A percentile compares a stretch with the other conserved stretches of the same genome.
Conservation (phyloP, 1,140 invertebrate species). For the Rhizoglyphus robini region DNA sequence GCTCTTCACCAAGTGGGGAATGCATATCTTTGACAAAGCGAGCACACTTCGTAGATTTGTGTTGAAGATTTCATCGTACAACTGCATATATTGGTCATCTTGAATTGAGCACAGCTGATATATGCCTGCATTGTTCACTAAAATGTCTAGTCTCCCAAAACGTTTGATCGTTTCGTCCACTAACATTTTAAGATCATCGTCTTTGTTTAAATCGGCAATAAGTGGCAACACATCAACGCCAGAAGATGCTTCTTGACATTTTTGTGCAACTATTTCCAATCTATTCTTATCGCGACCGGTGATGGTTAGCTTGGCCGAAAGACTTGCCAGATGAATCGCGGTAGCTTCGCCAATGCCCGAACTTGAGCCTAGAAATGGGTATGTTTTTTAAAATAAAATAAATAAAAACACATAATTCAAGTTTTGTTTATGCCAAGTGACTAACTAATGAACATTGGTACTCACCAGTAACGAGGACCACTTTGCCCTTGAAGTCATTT, state of each 20-base stretch:
- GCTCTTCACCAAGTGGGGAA: conserved; percentile 60
- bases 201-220: conserved; percentile 70
- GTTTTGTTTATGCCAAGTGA: too few species aligned
- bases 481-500: conserved; percentile 18
- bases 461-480: conserved; percentile 18
- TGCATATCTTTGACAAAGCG: conserved; percentile 55
- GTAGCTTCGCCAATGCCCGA: too few species aligned
- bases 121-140: conserved; percentile 46
- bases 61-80: conserved; percentile 6
- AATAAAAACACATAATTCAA: too few species aligned
- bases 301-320: conserved; percentile 52
- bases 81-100: background rate
- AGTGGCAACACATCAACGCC: conserved; percentile 29
- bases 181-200: conserved; percentile 58
- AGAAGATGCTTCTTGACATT: conserved; percentile 40
- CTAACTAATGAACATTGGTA: conserved; percentile 1
- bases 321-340: conserved; percentile 53
- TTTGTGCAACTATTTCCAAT: conserved; percentile 45
- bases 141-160: conserved; percentile 78
- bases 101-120: background rate
- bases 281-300: conserved; percentile 57
- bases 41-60: conserved; percentile 13
- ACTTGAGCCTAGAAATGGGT: conserved; percentile 41
- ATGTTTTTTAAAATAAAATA: background rate
- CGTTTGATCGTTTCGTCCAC: conserved; percentile 57